Conservation (phyloP, 2,888 invertebrate species). For the Tanypteryx hageni region DNA sequence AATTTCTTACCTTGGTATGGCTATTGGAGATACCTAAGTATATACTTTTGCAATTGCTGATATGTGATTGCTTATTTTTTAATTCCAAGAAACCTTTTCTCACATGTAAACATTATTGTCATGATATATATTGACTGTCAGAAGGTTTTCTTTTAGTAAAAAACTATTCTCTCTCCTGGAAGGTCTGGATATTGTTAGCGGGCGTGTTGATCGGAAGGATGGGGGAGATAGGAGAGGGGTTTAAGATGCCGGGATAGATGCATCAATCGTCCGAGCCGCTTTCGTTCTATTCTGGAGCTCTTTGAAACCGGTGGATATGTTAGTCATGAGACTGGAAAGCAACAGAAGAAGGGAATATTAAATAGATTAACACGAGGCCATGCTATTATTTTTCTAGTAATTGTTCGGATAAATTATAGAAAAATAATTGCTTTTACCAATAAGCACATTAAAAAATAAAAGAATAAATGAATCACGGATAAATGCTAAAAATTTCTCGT, state of each 20-base stretch:
- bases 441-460: no score
- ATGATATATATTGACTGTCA: no score
- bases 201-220: neutral
- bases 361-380: no score
- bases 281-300: neutral
- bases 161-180: neutral
- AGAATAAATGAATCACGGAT: no score
- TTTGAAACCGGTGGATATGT: neutral
- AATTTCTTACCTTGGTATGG: no score
- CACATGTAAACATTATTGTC: no score
- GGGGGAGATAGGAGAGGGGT: conserved; percentile 8
- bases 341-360: neutral
- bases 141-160: neutral
- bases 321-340: neutral
- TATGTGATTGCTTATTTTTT: no score
- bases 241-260: conserved; percentile 13
- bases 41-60: no score
- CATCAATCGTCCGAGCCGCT: conserved; percentile 6
- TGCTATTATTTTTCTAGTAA: neutral
- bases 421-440: neutral
- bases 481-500: no score
- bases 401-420: neutral
- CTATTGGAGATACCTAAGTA: no score
- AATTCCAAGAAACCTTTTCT: no score
- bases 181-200: conserved; percentile 1